Base-by-base conservation (phyloP, 2,797 vertebrate genomes). In the Tamandua tetradactyla region DNA sequence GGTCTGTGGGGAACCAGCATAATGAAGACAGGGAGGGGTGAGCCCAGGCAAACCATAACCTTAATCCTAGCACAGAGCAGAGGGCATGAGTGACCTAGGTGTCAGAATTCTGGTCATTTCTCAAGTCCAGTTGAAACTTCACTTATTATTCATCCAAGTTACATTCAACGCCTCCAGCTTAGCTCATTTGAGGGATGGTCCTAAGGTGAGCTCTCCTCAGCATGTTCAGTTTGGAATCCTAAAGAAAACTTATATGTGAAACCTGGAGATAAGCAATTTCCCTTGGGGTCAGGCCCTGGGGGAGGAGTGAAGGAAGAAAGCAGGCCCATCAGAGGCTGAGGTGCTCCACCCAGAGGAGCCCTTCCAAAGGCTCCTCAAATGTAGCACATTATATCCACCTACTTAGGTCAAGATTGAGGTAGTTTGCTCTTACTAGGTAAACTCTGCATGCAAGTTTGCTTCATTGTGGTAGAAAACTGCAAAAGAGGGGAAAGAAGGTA, bases 321-420 rank as follows among this genome's bases (percentile, higher is more conserved):
- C 14, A 32, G 59, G 40, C 3, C 18, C 25, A 18, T 17, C 5
- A 15, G 59, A 30, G n/a, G 10, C n/a, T 20, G 9, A 68, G 27
- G 18, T 17, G 37, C 35, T n/a, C 0, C 0, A 15, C 2, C 1
- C 25, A 13, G 22, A 40, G 12, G 8, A 59, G 13, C 52, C n/a
- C 23, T 87, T 82, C 57, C 44, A 40, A 27, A 1, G 44, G 7
- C 27, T 32, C 17, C 32, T 61, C 49, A 71, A 30, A 12, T 0
- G 22, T 8, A 72, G 72, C 4, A 2, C 12, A 20, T 9, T 44
- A 20, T 12, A 3, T 57, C 6, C 4, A 55, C 8, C 32, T 40
- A 13, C 10, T 5, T 5, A 0, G 32, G 44, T 32, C 27, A 37
- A 86, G 37, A 62, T 9, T 55, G 52, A 3, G 9, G 40, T 17